A percentile compares a stretch with the other conserved stretches of the same genome.
phyloP scores from a whole-genome alignment of 2,113 vertebrate genomes.

The Thermophis baileyi region DNA sequence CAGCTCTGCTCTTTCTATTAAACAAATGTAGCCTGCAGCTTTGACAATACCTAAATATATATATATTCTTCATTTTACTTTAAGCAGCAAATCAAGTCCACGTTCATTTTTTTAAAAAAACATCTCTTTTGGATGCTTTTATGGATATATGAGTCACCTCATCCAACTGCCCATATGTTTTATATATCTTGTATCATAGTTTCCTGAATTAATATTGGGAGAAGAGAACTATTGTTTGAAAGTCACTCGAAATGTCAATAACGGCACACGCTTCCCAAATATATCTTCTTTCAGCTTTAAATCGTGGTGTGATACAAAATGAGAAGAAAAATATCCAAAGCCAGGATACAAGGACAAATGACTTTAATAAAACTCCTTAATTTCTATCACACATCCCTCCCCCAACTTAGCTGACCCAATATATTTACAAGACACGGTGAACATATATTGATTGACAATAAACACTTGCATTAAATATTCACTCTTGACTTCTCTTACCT shows the following conservation, averaged over 20 bases:
- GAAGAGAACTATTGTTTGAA: not conserved
- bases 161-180: not conserved
- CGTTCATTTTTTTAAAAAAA: not conserved
- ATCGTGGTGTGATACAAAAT: not conserved
- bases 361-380: constrained; percentile 52
- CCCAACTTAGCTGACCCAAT: constrained; percentile 48
- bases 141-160: not conserved
- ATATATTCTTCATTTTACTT: not conserved
- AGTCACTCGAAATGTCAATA: not conserved
- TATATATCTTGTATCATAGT: not conserved
- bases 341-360: constrained; percentile 43
- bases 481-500: constrained; percentile 65
- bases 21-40: not conserved
- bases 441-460: constrained; percentile 75
- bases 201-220: not conserved
- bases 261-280: fast-evolving
- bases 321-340: not conserved
- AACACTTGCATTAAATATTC: constrained; percentile 76
- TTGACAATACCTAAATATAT: not conserved
- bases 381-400: not conserved
- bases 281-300: not conserved
- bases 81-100: not conserved
- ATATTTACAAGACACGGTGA: constrained; percentile 29
- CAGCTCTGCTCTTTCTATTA: not conserved
- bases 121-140: not conserved